phyloP scores from a whole-genome alignment of 2,113 vertebrate genomes.

The Poicephalus meyeri region DNA sequence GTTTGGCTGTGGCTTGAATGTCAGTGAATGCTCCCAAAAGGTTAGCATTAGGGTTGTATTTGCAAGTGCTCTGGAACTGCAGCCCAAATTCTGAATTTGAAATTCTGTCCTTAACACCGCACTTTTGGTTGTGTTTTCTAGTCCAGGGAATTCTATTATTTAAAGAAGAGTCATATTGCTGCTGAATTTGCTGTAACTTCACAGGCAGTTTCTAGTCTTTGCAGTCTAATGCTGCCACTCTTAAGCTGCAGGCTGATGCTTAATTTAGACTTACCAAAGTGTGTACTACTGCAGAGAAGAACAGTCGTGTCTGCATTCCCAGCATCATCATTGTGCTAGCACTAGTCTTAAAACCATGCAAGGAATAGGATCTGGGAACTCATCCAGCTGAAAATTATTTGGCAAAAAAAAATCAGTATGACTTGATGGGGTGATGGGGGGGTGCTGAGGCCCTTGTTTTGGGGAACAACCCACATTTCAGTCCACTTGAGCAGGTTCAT shows the following conservation, averaged over 20 bases:
- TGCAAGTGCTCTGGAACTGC: not conserved
- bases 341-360: not conserved
- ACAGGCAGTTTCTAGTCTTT: not conserved
- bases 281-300: not conserved
- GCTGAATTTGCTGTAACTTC: not conserved
- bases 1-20: slow-evolving; percentile 22
- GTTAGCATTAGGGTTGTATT: not conserved
- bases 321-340: not conserved
- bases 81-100: not conserved
- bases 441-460: not conserved
- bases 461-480: not conserved
- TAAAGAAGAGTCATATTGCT: not conserved
- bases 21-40: not conserved
- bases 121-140: not conserved
- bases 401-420: not conserved
- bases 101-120: not conserved
- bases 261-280: not conserved
- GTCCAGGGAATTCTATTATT: not conserved
- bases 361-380: not conserved
- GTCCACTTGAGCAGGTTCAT: not conserved
- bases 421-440: not conserved
- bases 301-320: not conserved
- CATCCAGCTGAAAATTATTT: not conserved
- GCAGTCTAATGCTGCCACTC: not conserved
- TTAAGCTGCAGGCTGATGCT: not conserved